These are phyloP conservation scores for Diuraphis noxia DNA, from an alignment of 1,140 invertebrate species.

Conservation along the genomic window DNA sequence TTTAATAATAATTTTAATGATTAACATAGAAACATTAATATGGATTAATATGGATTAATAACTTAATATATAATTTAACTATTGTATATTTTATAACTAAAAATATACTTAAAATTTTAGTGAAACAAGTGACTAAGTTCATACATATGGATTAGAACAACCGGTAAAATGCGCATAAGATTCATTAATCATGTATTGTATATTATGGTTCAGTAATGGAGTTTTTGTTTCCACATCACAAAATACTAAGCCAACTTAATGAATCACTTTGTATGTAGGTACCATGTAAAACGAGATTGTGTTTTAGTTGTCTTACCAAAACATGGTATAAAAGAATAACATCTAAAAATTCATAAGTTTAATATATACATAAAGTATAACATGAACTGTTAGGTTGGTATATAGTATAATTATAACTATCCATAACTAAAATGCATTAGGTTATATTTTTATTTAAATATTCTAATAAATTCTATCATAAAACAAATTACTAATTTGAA, in stretches of 20 bases:
- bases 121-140: not conserved
- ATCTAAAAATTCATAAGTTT: not conserved
- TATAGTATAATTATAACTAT: not conserved
- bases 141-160: not conserved
- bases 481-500: not conserved
- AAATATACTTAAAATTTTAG: not conserved
- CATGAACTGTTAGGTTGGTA: not conserved
- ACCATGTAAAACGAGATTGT: not conserved
- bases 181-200: slow-evolving; percentile 9
- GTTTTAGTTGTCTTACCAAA: not conserved
- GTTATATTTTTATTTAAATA: not conserved
- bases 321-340: not conserved
- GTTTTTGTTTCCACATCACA: not conserved
- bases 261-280: slow-evolving; percentile 7
- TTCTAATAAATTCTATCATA: not conserved
- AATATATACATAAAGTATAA: not conserved
- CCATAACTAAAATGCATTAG: not conserved
- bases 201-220: not conserved
- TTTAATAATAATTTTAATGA: not conserved
- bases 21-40: no score
- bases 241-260: not conserved
- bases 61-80: no score
- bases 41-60: no score
- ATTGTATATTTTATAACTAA: no score
- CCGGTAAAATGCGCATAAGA: not conserved